Percentiles rank a stretch among this genome's conserved stretches.
These are phyloP conservation scores for Neogale vison DNA, from an alignment of 2,113 vertebrate genomes.

Conservation along the genomic window DNA sequence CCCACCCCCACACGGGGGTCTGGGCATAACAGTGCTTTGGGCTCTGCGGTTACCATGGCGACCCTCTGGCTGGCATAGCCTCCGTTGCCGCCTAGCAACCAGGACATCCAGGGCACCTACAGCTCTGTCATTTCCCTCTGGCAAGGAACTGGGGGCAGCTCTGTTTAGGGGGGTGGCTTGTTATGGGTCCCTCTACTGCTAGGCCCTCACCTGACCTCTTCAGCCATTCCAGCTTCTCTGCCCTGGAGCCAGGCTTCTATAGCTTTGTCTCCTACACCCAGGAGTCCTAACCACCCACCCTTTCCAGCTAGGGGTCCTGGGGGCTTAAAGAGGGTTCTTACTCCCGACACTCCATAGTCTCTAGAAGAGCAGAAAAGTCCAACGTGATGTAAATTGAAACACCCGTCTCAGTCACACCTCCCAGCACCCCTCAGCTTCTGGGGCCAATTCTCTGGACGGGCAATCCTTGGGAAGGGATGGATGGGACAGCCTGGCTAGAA, in stretches of 20 bases:
- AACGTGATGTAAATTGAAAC: background rate
- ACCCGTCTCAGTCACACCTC: background rate
- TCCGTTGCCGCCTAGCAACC: background rate
- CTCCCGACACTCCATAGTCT: background rate
- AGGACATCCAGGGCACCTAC: background rate
- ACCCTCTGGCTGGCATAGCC: background rate
- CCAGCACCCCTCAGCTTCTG: background rate
- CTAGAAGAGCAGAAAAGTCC: background rate
- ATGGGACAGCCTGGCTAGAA: background rate
- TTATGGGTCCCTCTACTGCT: background rate
- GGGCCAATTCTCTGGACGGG: background rate
- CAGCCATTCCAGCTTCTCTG: background rate
- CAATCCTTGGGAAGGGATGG: background rate
- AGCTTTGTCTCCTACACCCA: background rate
- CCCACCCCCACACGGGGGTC: rapidly evolving
- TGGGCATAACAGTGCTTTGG: rapidly evolving
- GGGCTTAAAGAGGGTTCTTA: background rate
- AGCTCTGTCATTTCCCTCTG: background rate
- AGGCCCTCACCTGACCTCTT: background rate
- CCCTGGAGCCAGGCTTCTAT: background rate
- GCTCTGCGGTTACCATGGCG: background rate
- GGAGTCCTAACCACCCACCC: background rate
- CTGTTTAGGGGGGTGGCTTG: background rate
- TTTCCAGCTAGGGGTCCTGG: background rate
- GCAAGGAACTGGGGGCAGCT: rapidly evolving